A percentile compares a stretch with the other conserved stretches of the same genome.
phyloP scores from a whole-genome alignment of 1,140 invertebrate species.

The Pseudomyrmex sp. region DNA sequence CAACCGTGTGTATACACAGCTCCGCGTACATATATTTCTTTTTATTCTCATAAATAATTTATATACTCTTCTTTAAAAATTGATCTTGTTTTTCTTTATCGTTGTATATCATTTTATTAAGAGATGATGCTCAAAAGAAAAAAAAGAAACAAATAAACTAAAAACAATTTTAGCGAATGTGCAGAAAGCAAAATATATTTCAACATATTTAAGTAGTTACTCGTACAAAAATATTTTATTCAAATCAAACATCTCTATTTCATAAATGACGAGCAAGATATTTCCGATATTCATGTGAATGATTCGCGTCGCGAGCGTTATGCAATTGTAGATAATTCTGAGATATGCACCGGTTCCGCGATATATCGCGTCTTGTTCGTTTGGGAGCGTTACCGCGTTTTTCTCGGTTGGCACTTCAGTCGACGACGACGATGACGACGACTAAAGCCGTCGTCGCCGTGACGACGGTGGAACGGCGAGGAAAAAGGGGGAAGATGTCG shows the following conservation, averaged over 20 bases:
- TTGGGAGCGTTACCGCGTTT: conserved; percentile 53
- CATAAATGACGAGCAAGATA: conserved; percentile 3
- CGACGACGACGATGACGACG: conserved; percentile 63
- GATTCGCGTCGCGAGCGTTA: background rate
- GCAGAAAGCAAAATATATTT: too few relatives aligned
- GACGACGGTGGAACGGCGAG: background rate
- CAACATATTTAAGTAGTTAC: too few relatives aligned
- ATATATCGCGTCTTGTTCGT: background rate
- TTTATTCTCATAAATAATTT: conserved; percentile 16
- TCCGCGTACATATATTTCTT: background rate
- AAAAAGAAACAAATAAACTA: too few relatives aligned
- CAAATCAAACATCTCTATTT: background rate
- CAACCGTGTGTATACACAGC: background rate
- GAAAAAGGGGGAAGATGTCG: background rate
- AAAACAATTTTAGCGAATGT: too few relatives aligned
- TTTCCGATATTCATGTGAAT: background rate
- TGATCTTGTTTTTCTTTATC: too few relatives aligned
- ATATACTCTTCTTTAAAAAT: background rate
- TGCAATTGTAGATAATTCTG: background rate
- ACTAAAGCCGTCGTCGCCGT: conserved; percentile 57
- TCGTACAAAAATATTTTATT: background rate
- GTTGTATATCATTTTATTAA: too few relatives aligned
- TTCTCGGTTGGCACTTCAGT: conserved; percentile 35
- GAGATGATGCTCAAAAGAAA: too few relatives aligned
- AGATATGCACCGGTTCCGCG: conserved; percentile 14